Conservation (phyloP, 2,888 invertebrate species). For the Apoda limacodes region DNA sequence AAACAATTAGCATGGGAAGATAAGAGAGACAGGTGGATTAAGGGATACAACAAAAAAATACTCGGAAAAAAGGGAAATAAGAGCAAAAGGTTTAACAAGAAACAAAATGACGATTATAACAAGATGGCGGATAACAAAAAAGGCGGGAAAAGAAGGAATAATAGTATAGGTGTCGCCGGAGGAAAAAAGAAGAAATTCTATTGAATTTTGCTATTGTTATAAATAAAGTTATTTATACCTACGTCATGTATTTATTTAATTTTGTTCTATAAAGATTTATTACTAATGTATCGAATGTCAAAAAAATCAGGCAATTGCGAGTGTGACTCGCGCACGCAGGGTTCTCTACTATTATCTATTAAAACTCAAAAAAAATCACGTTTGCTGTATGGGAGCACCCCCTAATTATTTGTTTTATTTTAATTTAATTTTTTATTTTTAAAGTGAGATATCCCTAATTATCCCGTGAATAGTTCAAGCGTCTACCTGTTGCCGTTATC, state of each 20-base stretch:
- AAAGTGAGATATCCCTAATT: too few species aligned
- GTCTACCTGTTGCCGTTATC: too few species aligned
- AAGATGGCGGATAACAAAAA: constrained; percentile 40
- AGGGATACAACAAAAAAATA: constrained; percentile 64
- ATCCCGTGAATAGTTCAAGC: too few species aligned
- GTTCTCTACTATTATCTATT: too few species aligned
- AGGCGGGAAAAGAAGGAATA: constrained; percentile 39
- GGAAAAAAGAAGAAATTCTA: constrained; percentile 48
- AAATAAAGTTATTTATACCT: constrained; percentile 15
- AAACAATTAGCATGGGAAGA: constrained; percentile 89
- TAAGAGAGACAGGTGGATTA: constrained; percentile 73
- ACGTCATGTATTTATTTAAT: too few species aligned
- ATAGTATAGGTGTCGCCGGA: constrained; percentile 28
- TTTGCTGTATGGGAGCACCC: too few species aligned
- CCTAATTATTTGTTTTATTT: too few species aligned
- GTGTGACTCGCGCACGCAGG: too few species aligned
- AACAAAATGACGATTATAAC: constrained; percentile 26
- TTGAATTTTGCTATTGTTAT: constrained; percentile 25
- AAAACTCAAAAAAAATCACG: too few species aligned
- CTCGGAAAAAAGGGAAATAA: constrained; percentile 35
- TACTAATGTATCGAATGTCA: too few species aligned
- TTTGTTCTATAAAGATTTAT: constrained; percentile 4
- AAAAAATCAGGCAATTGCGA: too few species aligned
- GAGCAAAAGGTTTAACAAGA: constrained; percentile 24
- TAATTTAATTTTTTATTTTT: too few species aligned